Evolutionary conservation across 2,797 vertebrate species (phyloP).

Genomic region (Alcedo quadribrachys): DNA sequence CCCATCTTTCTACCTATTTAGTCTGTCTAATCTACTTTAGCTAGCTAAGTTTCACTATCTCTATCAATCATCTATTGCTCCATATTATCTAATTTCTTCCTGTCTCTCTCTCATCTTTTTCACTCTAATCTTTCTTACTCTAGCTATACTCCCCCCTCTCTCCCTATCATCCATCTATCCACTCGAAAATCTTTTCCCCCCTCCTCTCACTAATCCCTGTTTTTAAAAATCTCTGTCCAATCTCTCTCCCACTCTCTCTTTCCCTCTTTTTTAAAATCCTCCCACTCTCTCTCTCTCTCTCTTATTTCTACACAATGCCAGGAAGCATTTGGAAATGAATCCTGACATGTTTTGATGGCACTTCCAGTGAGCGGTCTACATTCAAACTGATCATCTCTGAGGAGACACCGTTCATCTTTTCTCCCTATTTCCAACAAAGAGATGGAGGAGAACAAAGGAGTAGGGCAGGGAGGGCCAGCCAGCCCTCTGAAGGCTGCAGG

Average conservation of each 20-base stretch:
- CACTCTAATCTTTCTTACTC: conserved; percentile 70
- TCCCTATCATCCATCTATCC: conserved; percentile 71
- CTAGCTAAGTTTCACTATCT: conserved; percentile 72
- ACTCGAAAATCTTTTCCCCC: conserved; percentile 35
- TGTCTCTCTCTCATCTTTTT: conserved; percentile 70
- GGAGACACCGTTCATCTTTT: conserved; percentile 44
- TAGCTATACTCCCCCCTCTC: conserved; percentile 67
- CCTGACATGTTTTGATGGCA: not conserved
- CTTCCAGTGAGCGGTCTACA: not conserved
- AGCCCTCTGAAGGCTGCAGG: not conserved
- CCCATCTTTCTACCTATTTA: conserved; percentile 68
- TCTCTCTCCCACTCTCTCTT: conserved; percentile 59
- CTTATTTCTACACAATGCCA: not conserved
- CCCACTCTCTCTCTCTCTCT: conserved; percentile 41
- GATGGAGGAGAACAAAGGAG: conserved; percentile 59
- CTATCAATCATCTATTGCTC: conserved; percentile 72
- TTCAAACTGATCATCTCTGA: conserved; percentile 31
- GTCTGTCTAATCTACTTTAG: conserved; percentile 66
- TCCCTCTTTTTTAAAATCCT: conserved; percentile 11
- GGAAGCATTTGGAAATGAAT: conserved; percentile 5
- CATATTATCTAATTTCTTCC: conserved; percentile 64
- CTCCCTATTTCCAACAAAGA: conserved; percentile 58
- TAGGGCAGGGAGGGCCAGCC: not conserved
- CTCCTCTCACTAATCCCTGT: conserved; percentile 60
- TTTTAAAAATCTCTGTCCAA: conserved; percentile 64